Percentiles rank a stretch among this genome's conserved stretches.
Evolutionary conservation across 2,888 invertebrate genomes (phyloP).

Genomic region (Ectemnius lituratus): DNA sequence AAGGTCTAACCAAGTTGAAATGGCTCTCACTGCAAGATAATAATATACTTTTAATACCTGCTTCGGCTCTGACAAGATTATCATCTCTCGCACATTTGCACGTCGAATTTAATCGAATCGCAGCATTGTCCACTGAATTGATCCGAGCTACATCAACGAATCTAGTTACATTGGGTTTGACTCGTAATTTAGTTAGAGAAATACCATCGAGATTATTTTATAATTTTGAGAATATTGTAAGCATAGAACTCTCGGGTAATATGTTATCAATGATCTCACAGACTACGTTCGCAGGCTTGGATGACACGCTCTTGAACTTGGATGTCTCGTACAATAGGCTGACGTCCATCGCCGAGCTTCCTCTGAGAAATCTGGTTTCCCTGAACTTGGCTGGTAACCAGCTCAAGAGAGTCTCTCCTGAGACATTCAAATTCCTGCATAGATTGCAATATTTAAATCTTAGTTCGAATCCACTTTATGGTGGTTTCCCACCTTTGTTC

Average conservation of each 20-base stretch:
- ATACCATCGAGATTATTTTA: conserved; percentile 89
- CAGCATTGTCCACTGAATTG: conserved; percentile 89
- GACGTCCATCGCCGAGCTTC: conserved; percentile 83
- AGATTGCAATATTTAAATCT: conserved; percentile 86
- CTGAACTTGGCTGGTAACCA: conserved; percentile 90
- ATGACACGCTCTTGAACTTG: conserved; percentile 85
- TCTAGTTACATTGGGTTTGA: conserved; percentile 85
- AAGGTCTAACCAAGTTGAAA: conserved; percentile 88
- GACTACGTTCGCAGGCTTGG: conserved; percentile 88
- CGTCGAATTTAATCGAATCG: conserved; percentile 92
- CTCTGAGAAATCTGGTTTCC: conserved; percentile 83
- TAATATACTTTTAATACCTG: conserved; percentile 91
- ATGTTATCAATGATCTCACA: conserved; percentile 85
- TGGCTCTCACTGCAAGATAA: conserved; percentile 91
- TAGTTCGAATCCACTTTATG: conserved; percentile 87
- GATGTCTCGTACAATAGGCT: conserved; percentile 88
- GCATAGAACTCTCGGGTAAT: conserved; percentile 89
- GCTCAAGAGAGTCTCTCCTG: conserved; percentile 84
- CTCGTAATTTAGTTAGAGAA: conserved; percentile 92
- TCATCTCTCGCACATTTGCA: conserved; percentile 86
- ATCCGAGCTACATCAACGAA: conserved; percentile 86
- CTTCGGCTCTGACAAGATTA: conserved; percentile 89
- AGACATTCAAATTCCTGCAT: conserved; percentile 84
- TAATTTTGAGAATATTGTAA: conserved; percentile 85
- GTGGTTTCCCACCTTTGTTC: conserved; percentile 82